These are phyloP conservation scores for Mimumesa dahlbomi DNA, from an alignment of 2,888 invertebrate species.

Conservation along the genomic window DNA sequence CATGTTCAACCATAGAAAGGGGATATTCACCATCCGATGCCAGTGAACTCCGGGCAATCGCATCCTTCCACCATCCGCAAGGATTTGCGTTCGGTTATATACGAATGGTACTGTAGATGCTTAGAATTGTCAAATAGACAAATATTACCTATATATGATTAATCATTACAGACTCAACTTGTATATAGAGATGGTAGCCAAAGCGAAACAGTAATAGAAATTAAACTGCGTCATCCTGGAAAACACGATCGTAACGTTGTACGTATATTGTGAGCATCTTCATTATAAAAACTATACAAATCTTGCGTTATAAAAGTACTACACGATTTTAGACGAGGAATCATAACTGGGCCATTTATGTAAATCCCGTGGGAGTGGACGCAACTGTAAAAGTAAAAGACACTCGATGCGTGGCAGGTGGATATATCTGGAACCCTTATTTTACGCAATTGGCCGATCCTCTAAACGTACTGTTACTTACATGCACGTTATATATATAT, in stretches of 20 bases:
- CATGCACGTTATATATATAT: no score
- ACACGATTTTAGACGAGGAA: conserved; percentile 85
- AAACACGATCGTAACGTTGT: conserved; percentile 91
- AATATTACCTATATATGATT: conserved; percentile 1
- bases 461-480: conserved; percentile 84
- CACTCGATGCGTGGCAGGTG: conserved; percentile 94
- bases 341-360: conserved; percentile 95
- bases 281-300: no score
- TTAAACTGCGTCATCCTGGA: conserved; percentile 93
- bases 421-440: conserved; percentile 95
- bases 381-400: conserved; percentile 90
- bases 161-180: conserved; percentile 87
- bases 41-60: conserved; percentile 91
- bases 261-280: conserved; percentile 53
- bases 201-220: conserved; percentile 95
- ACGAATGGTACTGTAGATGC: conserved; percentile 84
- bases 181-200: conserved; percentile 92
- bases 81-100: conserved; percentile 93
- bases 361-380: conserved; percentile 95
- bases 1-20: conserved; percentile 91
- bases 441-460: conserved; percentile 95
- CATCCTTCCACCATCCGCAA: conserved; percentile 94
- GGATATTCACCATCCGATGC: conserved; percentile 94
- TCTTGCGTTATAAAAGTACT: no score
- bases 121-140: conserved; percentile 13